These are phyloP conservation scores for Suncus etruscus DNA, from an alignment of 2,113 vertebrate species.

Conservation along the genomic window DNA sequence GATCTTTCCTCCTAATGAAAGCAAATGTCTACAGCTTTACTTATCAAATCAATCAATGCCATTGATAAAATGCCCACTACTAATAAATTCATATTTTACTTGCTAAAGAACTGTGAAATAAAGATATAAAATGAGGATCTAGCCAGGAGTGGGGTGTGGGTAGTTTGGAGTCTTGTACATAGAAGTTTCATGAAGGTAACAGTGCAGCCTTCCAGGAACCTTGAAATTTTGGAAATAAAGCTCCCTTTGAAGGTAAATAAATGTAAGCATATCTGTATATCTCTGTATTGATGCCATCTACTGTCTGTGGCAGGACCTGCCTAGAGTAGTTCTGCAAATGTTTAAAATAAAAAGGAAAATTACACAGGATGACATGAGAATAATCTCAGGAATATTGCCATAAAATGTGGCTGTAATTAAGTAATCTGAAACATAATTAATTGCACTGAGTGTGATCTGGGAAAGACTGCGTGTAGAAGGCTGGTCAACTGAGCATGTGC, in stretches of 20 bases:
- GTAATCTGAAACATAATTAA: conserved; percentile 39
- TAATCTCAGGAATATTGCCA: conserved; percentile 33
- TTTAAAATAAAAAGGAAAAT: background rate
- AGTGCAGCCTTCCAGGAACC: background rate
- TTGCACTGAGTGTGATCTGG: conserved; percentile 38
- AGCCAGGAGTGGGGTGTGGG: too few relatives aligned
- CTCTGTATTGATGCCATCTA: background rate
- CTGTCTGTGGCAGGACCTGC: background rate
- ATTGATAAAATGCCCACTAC: conserved; percentile 17
- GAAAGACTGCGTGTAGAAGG: background rate
- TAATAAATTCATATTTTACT: conserved; percentile 38
- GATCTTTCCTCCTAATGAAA: conserved; percentile 59
- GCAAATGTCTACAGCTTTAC: conserved; percentile 14
- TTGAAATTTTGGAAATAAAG: conserved; percentile 41
- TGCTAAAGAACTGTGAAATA: conserved; percentile 48
- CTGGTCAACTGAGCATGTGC: background rate
- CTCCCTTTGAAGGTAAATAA: conserved; percentile 29
- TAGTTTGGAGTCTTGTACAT: background rate
- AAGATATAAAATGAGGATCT: conserved; percentile 29
- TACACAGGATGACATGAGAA: conserved; percentile 11
- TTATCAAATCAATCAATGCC: conserved; percentile 4
- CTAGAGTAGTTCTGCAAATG: conserved; percentile 14
- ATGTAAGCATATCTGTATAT: background rate
- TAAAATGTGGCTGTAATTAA: conserved; percentile 53
- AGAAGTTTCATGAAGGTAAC: conserved; percentile 29